phyloP scores from a whole-genome alignment of 2,113 vertebrate species.

The Oriolus oriolus region DNA sequence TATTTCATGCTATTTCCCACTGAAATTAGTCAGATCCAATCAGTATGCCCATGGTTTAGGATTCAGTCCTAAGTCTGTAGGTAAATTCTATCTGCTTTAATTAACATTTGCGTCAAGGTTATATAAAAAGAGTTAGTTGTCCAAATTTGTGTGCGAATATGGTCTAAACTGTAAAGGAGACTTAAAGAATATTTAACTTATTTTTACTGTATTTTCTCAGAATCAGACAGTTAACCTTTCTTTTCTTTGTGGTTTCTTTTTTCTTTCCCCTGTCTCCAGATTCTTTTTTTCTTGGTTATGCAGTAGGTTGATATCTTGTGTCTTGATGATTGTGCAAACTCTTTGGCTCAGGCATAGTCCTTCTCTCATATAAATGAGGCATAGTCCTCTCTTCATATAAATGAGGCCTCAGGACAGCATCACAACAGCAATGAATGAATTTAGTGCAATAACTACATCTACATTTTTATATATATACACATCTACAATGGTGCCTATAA shows the following conservation, averaged over 20 bases:
- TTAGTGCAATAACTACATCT: not conserved
- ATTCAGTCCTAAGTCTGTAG: not conserved
- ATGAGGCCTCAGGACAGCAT: not conserved
- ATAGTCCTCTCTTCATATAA: too few species aligned
- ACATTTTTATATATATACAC: not conserved
- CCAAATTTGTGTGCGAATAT: not conserved
- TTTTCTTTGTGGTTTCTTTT: not conserved
- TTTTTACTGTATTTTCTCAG: rapidly evolving
- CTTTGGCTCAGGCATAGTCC: not conserved
- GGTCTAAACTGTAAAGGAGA: not conserved
- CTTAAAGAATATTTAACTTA: not conserved
- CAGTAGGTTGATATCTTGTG: not conserved
- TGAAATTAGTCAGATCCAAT: not conserved
- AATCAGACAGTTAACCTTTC: not conserved
- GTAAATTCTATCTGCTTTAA: not conserved
- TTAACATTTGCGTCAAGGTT: not conserved
- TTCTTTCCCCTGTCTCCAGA: not conserved
- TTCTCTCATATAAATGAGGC: not conserved
- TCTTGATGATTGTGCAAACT: not conserved
- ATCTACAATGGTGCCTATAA: not conserved
- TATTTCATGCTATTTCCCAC: not conserved
- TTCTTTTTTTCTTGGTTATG: not conserved
- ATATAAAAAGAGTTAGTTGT: not conserved
- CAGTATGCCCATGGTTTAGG: not conserved
- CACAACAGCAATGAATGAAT: not conserved